Conservation (phyloP, 2,888 invertebrate species). For the Chouioia cunea region DNA sequence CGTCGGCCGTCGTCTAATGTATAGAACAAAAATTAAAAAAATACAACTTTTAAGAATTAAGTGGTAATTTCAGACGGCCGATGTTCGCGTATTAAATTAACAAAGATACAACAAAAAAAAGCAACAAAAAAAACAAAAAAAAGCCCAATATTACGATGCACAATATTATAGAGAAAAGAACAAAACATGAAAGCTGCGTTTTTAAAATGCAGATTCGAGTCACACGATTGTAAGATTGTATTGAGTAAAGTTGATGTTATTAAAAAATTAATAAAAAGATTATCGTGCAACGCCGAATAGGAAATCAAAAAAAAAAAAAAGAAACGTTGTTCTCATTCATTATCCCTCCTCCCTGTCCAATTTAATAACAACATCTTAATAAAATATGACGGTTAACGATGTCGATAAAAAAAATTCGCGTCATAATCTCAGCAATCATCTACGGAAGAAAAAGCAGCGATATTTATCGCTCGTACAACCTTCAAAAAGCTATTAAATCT, state of each 20-base stretch:
- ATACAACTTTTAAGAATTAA: neutral
- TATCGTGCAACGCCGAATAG: slow-evolving; percentile 42
- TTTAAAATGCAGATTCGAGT: slow-evolving; percentile 41
- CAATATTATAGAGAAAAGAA: slow-evolving; percentile 52
- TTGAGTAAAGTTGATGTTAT: slow-evolving; percentile 66
- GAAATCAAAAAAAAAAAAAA: slow-evolving; percentile 15
- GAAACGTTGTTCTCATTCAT: slow-evolving; percentile 7
- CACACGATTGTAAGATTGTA: slow-evolving; percentile 61
- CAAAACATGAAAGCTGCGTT: slow-evolving; percentile 48
- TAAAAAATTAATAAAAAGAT: slow-evolving; percentile 55
- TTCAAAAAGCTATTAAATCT: slow-evolving; percentile 2
- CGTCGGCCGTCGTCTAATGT: slow-evolving; percentile 1
- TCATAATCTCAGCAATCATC: slow-evolving; percentile 1
- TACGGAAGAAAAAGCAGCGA: too few relatives aligned
- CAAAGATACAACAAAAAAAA: too few relatives aligned
- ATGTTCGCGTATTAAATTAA: neutral
- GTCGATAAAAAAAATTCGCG: neutral
- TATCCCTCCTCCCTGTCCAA: neutral
- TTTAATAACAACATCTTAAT: too few relatives aligned
- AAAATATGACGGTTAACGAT: too few relatives aligned
- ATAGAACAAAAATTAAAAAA: neutral
- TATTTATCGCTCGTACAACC: neutral
- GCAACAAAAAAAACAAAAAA: too few relatives aligned
- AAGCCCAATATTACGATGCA: slow-evolving; percentile 55
- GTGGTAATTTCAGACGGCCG: neutral